Conservation (phyloP, 1,140 invertebrate genomes). For the Lineus longissimus region DNA sequence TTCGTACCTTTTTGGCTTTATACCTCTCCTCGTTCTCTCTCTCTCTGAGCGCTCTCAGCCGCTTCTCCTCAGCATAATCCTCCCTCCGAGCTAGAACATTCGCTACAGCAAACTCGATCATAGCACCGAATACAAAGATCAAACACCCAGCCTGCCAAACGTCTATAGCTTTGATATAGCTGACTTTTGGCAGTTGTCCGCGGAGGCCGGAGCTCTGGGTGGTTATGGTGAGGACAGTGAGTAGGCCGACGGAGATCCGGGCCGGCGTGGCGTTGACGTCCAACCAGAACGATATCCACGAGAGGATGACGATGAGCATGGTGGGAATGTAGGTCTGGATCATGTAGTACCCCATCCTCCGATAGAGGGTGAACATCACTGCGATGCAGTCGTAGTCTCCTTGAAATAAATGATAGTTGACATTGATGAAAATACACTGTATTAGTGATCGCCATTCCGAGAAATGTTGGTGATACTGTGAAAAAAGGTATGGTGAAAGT, state of each 20-base stretch:
- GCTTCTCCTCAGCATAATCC: neutral
- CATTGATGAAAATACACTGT: no score
- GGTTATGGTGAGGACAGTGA: constrained; percentile 38
- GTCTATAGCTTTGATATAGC: constrained; percentile 68
- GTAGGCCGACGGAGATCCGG: constrained; percentile 47
- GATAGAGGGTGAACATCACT: no score
- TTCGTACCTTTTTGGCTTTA: no score
- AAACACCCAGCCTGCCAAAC: constrained; percentile 83
- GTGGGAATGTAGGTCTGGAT: no score
- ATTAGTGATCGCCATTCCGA: no score
- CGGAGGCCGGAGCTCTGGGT: constrained; percentile 23
- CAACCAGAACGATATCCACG: constrained; percentile 90
- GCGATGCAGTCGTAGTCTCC: no score
- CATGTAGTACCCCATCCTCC: no score
- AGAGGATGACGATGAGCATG: constrained; percentile 66
- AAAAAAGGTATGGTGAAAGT: no score
- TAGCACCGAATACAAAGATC: constrained; percentile 75
- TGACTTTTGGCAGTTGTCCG: constrained; percentile 51
- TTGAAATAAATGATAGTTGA: no score
- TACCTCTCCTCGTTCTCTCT: no score
- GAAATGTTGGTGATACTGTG: no score
- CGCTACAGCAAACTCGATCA: constrained; percentile 78
- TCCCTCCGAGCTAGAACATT: constrained; percentile 14
- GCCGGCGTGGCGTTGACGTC: constrained; percentile 59
- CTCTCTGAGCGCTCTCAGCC: no score